Base-by-base conservation (phyloP, 2,888 invertebrate genomes). In the Drosophila peninsularis region DNA sequence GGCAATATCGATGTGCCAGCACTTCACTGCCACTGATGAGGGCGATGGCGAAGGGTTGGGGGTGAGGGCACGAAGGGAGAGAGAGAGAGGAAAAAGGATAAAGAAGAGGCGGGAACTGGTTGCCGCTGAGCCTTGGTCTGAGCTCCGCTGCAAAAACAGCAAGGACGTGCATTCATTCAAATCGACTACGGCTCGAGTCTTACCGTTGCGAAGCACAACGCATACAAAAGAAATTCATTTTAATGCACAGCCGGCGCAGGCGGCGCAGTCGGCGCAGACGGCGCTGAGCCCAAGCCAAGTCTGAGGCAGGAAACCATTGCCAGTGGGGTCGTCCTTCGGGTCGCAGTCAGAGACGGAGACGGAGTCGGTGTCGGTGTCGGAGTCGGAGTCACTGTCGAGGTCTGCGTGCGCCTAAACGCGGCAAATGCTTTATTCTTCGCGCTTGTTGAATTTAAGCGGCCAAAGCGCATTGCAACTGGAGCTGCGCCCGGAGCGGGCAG, bases 161-260 rank as follows among this genome's bases (percentile, higher is more conserved):
- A 72, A 71, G 80, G 80, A 88, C 88, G 86, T 84, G 88, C 80
- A 84, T 88, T 85, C 83, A 84, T 84, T 84, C 88, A 84, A 84
- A 84, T 88, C 83, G 83, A 83, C 85, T 84, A 47, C 55, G 47
- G 42, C 67, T 71, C 66, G 47, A 62, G 53, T 63, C 62, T 58
- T 24, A 44, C 55, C 56, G 45, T 68, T 68, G 14, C 55, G 64
- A 69, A 62, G 75, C 69, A 65, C 69, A 68, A 71, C 67, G 76
- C 82, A 75, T 72, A 78, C 80, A 80, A 88, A 84, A 75, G 81
- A 78, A 83, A 86, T 84, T 88, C 78, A 88, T 88, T 84, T 84
- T 88, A 83, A 83, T 83, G 83, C 82, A 77, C 54, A 75, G 64
- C 62, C 62, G 45, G 30, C 47, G 13, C 32, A 21, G 49, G 0